Base-by-base conservation (phyloP, 2,888 invertebrate genomes). In the Drosophila maculinotata region DNA sequence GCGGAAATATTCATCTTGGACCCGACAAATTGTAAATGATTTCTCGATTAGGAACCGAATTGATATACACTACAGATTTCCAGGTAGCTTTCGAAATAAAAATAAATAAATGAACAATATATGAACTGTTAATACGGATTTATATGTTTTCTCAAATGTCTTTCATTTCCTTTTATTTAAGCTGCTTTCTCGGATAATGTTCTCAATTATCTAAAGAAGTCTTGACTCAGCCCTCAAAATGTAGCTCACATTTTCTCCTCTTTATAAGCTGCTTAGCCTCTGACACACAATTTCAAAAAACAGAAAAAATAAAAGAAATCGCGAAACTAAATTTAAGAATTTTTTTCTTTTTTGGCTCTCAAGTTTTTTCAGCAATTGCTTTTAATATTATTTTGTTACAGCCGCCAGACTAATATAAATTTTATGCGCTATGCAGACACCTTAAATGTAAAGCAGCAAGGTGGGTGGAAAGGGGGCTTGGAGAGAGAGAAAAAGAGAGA, bases 351-450 rank as follows among this genome's bases (percentile, higher is more conserved):
- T 15, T 45, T 4, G 33, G 15, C 20, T 58, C n/a, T 45, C 8
- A 14, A 58, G 62, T 51, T 38, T 75, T 56, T n/a, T 17, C 45
- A 52, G 60, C 48, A 59, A 39, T 51, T 63, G 45, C 63, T 53
- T 59, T 63, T 59, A 52, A 65, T 77, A 64, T 64, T 59, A 66
- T 64, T 64, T 53, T 20, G 26, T n/a, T 42, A 12, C 25, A 7
- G 10, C 23, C 58, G 60, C 14, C 67, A 80, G 74, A 66, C 77
- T 64, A 57, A 77, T 83, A 74, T 66, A 70, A 39, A 68, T 77
- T 83, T 68, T 80, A 86, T 84, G 58, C 38, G 35, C 56, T 20
- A 36, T 56, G 56, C 78, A 80, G 87, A 70, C 84, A 76, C 63
- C 73, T 72, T 60, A 60, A 59, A 64, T 75, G 64, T 33, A 47